Conservation (phyloP, 92 coral and sea anemone genomes). For the Actinernus sp. region DNA sequence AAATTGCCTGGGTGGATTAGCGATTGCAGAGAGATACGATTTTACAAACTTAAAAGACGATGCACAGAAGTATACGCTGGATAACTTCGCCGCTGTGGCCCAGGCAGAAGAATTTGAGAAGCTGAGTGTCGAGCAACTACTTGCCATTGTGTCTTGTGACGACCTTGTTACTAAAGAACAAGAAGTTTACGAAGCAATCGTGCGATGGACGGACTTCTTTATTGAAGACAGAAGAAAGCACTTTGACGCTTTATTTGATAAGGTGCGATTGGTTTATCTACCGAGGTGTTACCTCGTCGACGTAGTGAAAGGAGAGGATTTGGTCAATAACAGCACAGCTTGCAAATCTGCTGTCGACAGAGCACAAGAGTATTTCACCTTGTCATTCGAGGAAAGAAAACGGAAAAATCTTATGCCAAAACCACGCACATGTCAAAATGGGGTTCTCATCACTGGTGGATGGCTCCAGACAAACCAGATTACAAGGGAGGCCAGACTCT, state of each 20-base stretch:
- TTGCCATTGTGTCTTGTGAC: slow-evolving; percentile 86
- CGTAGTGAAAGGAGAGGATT: slow-evolving; percentile 68
- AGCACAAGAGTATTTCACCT: slow-evolving; percentile 72
- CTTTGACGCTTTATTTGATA: slow-evolving; percentile 73
- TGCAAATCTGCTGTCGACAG: slow-evolving; percentile 44
- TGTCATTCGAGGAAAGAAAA: slow-evolving; percentile 26
- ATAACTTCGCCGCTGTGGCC: slow-evolving; percentile 72
- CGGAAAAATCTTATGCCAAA: slow-evolving; percentile 15
- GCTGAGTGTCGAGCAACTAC: slow-evolving; percentile 71
- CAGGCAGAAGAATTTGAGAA: slow-evolving; percentile 68
- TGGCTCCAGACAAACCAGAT: slow-evolving; percentile 68
- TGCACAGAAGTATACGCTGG: slow-evolving; percentile 82
- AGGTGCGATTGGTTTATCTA: slow-evolving; percentile 72
- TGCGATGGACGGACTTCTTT: slow-evolving; percentile 77
- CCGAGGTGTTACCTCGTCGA: slow-evolving; percentile 77
- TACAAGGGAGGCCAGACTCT: slow-evolving; percentile 48
- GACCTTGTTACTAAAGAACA: slow-evolving; percentile 91
- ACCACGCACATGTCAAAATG: slow-evolving; percentile 80
- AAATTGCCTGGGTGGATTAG: slow-evolving; percentile 81
- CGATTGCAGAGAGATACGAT: slow-evolving; percentile 85
- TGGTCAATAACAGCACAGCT: slow-evolving; percentile 62
- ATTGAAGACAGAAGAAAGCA: slow-evolving; percentile 62
- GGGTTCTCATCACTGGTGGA: slow-evolving; percentile 73
- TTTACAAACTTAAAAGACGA: slow-evolving; percentile 67
- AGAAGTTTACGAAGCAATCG: slow-evolving; percentile 84